phyloP scores from a whole-genome alignment of 23 tunicate genomes.

The Styela clava region DNA sequence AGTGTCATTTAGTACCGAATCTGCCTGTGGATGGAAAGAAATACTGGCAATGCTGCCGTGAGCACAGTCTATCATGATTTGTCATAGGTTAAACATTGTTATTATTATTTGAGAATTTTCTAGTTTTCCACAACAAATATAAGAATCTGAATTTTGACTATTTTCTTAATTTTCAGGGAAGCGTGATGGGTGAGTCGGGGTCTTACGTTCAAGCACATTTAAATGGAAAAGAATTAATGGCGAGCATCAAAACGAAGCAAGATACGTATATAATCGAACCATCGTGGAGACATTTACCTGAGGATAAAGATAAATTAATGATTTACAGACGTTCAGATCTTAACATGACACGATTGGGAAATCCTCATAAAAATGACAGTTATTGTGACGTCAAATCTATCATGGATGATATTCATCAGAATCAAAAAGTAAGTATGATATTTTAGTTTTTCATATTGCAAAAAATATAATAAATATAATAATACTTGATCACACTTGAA shows the following conservation, averaged over 20 bases:
- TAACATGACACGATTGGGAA: slow-evolving; percentile 26
- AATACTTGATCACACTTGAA: too few relatives aligned
- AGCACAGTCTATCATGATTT: too few relatives aligned
- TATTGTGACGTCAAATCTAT: slow-evolving; percentile 51
- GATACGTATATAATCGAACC: slow-evolving; percentile 91
- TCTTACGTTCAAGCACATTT: slow-evolving; percentile 63
- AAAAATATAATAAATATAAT: neutral
- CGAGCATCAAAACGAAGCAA: slow-evolving; percentile 45
- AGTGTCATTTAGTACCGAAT: too few relatives aligned
- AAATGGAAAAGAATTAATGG: slow-evolving; percentile 48
- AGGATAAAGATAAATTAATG: slow-evolving; percentile 29
- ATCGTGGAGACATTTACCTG: slow-evolving; percentile 77
- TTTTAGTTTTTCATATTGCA: neutral
- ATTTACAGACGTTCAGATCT: slow-evolving; percentile 74
- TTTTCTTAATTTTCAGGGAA: too few relatives aligned
- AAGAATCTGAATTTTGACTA: neutral
- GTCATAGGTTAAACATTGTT: too few relatives aligned
- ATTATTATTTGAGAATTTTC: too few relatives aligned
- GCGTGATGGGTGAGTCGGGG: slow-evolving; percentile 63
- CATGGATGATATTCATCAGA: slow-evolving; percentile 44
- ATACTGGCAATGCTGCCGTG: too few relatives aligned
- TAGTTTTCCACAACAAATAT: too few relatives aligned
- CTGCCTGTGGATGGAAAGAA: too few relatives aligned
- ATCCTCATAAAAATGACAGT: slow-evolving; percentile 41
- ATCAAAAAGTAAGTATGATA: slow-evolving; percentile 1